These are phyloP conservation scores for Ceriagrion tenellum DNA, from an alignment of 2,888 invertebrate genomes.

Conservation along the genomic window DNA sequence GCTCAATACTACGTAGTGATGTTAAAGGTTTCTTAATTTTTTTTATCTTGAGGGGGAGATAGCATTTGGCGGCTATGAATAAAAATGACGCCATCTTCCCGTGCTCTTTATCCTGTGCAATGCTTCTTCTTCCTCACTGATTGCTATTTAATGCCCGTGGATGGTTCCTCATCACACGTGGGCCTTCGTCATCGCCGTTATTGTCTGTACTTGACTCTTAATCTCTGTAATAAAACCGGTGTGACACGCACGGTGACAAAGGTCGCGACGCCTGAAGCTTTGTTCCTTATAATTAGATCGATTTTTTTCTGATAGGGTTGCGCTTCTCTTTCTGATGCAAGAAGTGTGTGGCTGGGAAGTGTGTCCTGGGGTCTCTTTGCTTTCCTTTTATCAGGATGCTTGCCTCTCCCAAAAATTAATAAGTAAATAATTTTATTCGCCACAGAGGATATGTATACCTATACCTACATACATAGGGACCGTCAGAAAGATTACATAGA, in stretches of 20 bases:
- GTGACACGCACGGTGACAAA: not conserved
- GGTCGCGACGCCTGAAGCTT: not conserved
- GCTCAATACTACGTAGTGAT: not conserved
- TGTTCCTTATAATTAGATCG: not conserved
- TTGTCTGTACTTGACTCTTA: not conserved
- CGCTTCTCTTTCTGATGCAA: not conserved
- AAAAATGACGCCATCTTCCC: not conserved
- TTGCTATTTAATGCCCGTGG: not conserved
- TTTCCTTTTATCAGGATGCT: no score
- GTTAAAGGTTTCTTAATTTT: not conserved
- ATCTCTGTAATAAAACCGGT: not conserved
- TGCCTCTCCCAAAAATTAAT: no score
- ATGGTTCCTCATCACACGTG: not conserved
- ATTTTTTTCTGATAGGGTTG: not conserved
- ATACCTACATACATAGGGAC: no score
- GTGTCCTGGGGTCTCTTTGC: no score
- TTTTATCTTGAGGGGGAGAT: not conserved
- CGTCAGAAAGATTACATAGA: no score
- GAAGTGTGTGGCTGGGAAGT: no score
- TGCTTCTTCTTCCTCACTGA: not conserved
- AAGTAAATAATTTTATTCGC: no score
- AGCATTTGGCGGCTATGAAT: not conserved
- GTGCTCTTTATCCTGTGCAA: not conserved
- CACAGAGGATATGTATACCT: no score
- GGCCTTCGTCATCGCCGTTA: not conserved